phyloP scores from a whole-genome alignment of 2,113 vertebrate species.

The Oreochromis niloticus region DNA sequence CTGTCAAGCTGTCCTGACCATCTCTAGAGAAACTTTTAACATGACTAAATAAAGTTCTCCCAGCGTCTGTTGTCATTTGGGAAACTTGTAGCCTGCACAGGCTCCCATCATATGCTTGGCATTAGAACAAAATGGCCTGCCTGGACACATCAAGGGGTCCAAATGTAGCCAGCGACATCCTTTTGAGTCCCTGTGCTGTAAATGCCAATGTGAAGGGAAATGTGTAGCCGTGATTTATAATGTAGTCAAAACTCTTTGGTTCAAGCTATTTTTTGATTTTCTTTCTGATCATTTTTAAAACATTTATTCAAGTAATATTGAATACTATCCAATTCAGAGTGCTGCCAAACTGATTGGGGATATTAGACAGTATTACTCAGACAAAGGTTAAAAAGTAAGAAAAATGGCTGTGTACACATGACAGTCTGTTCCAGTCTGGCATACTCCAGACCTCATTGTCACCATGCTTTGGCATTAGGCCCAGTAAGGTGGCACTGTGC shows the following conservation, averaged over 20 bases:
- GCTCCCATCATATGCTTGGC: background rate
- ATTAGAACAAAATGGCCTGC: background rate
- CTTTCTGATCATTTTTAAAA: background rate
- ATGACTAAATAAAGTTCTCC: background rate
- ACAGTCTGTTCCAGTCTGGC: background rate
- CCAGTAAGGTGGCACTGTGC: constrained; percentile 52
- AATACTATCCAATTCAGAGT: background rate
- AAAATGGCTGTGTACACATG: background rate
- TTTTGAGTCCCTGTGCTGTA: background rate
- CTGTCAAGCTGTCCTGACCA: background rate
- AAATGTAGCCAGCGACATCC: background rate
- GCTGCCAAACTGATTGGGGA: background rate
- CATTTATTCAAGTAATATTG: background rate
- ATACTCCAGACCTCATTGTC: background rate
- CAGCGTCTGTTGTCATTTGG: background rate
- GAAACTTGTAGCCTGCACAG: background rate
- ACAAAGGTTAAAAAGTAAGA: background rate
- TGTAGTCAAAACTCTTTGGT: background rate
- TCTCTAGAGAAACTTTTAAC: background rate
- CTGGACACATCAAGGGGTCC: background rate
- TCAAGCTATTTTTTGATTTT: background rate
- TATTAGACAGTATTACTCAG: background rate
- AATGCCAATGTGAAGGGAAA: background rate
- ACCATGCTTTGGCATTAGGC: constrained; percentile 34
- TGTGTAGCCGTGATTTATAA: background rate